These are phyloP conservation scores for Drosophila paranaensis DNA, from an alignment of 2,888 invertebrate species.

Conservation along the genomic window DNA sequence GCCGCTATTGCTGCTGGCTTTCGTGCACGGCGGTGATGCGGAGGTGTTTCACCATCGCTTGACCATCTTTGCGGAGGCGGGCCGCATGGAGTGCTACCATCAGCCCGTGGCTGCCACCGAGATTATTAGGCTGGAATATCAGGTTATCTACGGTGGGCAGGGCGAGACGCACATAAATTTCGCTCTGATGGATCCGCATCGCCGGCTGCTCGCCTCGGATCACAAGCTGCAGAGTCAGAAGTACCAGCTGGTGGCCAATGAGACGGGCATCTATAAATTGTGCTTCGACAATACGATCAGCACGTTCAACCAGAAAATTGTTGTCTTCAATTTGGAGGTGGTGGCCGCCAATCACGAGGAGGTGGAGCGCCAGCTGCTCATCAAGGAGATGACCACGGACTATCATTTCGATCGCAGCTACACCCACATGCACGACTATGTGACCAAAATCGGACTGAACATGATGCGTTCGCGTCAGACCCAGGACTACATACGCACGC, in stretches of 20 bases:
- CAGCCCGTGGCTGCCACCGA: slow-evolving; percentile 87
- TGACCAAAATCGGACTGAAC: slow-evolving; percentile 87
- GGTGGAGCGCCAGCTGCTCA: slow-evolving; percentile 83
- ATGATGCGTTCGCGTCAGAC: slow-evolving; percentile 87
- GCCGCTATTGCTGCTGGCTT: slow-evolving; percentile 29
- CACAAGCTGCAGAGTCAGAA: slow-evolving; percentile 87
- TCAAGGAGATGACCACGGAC: slow-evolving; percentile 85
- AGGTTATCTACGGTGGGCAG: slow-evolving; percentile 92
- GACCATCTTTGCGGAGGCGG: slow-evolving; percentile 90
- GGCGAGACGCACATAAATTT: slow-evolving; percentile 94
- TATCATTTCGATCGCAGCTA: slow-evolving; percentile 87
- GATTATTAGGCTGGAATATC: slow-evolving; percentile 90
- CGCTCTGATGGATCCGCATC: slow-evolving; percentile 88
- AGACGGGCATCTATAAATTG: slow-evolving; percentile 91
- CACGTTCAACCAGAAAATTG: slow-evolving; percentile 91
- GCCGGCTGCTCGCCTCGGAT: slow-evolving; percentile 88
- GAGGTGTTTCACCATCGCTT: slow-evolving; percentile 75
- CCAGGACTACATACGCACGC: slow-evolving; percentile 90
- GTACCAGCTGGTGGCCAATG: slow-evolving; percentile 87
- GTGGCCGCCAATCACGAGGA: slow-evolving; percentile 87
- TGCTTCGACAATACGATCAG: slow-evolving; percentile 96
- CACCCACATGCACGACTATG: slow-evolving; percentile 87
- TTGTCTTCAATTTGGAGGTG: slow-evolving; percentile 91
- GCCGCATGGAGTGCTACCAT: slow-evolving; percentile 91
- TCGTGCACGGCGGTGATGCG: slow-evolving; percentile 16